A percentile compares a stretch with the other conserved stretches of the same genome.
Evolutionary conservation across 2,113 vertebrate species (phyloP).

Genomic region (Lepus timidus): DNA sequence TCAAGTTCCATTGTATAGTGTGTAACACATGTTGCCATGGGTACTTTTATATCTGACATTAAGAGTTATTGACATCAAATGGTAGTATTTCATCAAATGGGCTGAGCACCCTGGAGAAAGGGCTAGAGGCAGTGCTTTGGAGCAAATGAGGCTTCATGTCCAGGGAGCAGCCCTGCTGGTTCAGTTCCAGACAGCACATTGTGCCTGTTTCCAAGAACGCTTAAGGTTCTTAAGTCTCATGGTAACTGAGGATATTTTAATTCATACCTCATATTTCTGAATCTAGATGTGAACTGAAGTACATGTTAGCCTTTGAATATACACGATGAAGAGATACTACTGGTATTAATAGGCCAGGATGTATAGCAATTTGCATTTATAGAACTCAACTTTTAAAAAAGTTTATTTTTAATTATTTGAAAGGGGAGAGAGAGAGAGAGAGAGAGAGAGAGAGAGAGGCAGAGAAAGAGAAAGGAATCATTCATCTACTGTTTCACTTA

Average conservation of each 20-base stretch:
- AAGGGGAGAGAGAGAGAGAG: no score
- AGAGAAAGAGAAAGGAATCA: no score
- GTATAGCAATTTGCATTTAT: background rate
- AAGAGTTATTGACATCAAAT: slow-evolving; percentile 72
- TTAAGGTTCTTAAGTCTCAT: slow-evolving; percentile 58
- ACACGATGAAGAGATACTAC: background rate
- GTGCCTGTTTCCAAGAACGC: slow-evolving; percentile 64
- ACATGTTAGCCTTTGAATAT: slow-evolving; percentile 71
- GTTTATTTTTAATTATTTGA: no score
- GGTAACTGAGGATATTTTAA: slow-evolving; percentile 75
- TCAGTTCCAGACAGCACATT: slow-evolving; percentile 73
- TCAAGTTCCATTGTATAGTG: slow-evolving; percentile 61
- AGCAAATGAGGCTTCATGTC: slow-evolving; percentile 22
- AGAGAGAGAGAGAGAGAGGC: no score
- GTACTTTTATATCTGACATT: slow-evolving; percentile 79
- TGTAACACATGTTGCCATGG: slow-evolving; percentile 74
- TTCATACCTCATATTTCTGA: slow-evolving; percentile 75
- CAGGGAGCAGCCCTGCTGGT: slow-evolving; percentile 70
- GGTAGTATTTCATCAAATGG: slow-evolving; percentile 72
- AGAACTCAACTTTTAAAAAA: slow-evolving; percentile 19
- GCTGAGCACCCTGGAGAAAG: slow-evolving; percentile 71
- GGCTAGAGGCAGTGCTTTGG: slow-evolving; percentile 76
- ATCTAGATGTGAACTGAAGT: slow-evolving; percentile 65
- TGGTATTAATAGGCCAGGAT: background rate
- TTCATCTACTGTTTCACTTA: no score